Evolutionary conservation across 2,888 invertebrate genomes (phyloP).

Genomic region (Pristionchus arcanus): DNA sequence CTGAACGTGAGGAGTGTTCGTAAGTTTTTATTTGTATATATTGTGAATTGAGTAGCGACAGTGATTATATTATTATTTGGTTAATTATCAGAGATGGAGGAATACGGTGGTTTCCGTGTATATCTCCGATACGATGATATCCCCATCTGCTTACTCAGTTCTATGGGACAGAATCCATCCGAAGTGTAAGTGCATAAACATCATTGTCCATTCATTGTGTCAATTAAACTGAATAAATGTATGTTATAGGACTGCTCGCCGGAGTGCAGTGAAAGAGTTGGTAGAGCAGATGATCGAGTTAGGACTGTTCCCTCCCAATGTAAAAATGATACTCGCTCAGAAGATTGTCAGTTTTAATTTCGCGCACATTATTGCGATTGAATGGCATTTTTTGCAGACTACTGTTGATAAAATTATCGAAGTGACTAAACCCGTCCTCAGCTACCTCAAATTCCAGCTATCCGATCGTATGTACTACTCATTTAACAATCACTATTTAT

Average conservation of each 20-base stretch:
- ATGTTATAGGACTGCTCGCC: slow-evolving; percentile 41
- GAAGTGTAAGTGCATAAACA: slow-evolving; percentile 16
- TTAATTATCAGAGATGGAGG: slow-evolving; percentile 50
- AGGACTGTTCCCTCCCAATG: slow-evolving; percentile 48
- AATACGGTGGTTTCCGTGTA: slow-evolving; percentile 52
- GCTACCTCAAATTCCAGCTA: slow-evolving; percentile 52
- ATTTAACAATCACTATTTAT: neutral
- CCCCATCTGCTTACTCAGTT: slow-evolving; percentile 29
- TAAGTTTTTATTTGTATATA: neutral
- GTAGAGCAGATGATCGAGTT: slow-evolving; percentile 49
- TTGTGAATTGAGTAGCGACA: neutral
- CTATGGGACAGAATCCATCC: slow-evolving; percentile 51
- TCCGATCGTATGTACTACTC: slow-evolving; percentile 40
- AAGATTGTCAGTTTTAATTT: slow-evolving; percentile 30
- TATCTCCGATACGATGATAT: slow-evolving; percentile 54
- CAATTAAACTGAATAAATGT: neutral
- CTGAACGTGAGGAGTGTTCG: slow-evolving; percentile 48
- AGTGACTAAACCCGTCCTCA: slow-evolving; percentile 50
- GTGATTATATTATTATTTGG: neutral
- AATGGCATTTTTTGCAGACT: neutral
- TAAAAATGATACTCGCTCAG: slow-evolving; percentile 44
- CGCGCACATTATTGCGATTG: neutral
- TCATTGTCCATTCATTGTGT: no score
- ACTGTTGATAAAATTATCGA: slow-evolving; percentile 53
- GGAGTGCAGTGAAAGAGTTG: slow-evolving; percentile 20